Evolutionary conservation across 2,113 vertebrate species (phyloP), one percentile per base, ranked within the genome.

Genomic region (Alethe castanea): DNA sequence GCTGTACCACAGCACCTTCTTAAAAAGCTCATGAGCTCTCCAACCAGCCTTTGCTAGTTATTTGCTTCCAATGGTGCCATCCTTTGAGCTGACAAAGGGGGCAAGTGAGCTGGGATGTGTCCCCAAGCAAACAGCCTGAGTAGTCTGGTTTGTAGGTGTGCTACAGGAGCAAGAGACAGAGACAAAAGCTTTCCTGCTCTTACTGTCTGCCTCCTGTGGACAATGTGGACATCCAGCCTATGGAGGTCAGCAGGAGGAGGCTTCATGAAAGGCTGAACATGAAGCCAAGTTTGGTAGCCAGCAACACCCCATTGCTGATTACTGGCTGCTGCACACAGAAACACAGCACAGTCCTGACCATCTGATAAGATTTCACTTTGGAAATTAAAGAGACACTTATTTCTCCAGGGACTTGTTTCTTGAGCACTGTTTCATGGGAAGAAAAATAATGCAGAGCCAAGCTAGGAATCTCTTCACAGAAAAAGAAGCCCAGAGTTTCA

Each of bases 171-270:
- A 57, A 44, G 38, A 54, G 40, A n/a, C 20, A 59, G 61, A 56
- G 19, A 57, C 5, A 26, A 87, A 69, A 88, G 52, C 33, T n/a
- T 19, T 86, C 56, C 81, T 92, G 72, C 38, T 29, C 59, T 35
- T 44, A 8, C 6, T 61, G 25, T 36, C 60, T 76, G 53, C 22
- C 81, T 88, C 23, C 28, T 45, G 47, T n/a, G 36, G 36, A 26
- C 20, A 80, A 14, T 0, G 0, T 22, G 40, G 31, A 40, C 24
- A 42, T 61, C 5, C 35, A 57, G 59, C 52, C 38, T 17, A 14
- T 0, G 20, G 29, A 71, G 26, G 6, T 67, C 31, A 72, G n/a
- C 9, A 23, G 38, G 29, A n/a, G 14, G 47, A 26, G 67, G 38
- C 65, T 62, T 88, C 29, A 12, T 12, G n/a, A 57, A 90, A 31